A percentile compares a stretch with the other conserved stretches of the same genome.
phyloP scores from a whole-genome alignment of 2,888 invertebrate species.

The Perithous albicinctus region DNA sequence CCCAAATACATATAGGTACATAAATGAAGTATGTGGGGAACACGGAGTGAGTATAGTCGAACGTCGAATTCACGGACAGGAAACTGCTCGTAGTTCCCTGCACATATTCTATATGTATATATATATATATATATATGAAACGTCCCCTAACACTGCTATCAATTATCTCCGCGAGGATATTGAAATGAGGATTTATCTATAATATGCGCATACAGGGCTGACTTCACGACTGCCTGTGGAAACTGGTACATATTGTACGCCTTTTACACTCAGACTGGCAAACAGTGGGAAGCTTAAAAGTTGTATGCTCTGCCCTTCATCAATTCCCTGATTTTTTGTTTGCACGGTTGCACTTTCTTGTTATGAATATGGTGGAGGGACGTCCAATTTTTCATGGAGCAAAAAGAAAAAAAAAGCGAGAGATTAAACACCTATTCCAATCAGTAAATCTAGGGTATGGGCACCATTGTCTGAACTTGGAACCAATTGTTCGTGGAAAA shows the following conservation, averaged over 20 bases:
- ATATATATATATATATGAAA: too few species aligned
- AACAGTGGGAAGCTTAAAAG: background rate
- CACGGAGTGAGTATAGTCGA: too few species aligned
- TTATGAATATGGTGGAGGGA: conserved; percentile 7
- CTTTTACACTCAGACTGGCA: background rate
- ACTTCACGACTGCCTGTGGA: conserved; percentile 26
- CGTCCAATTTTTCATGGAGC: background rate
- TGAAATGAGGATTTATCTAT: conserved; percentile 75
- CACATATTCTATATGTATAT: conserved; percentile 1
- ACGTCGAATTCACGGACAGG: background rate
- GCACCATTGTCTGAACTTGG: conserved; percentile 20
- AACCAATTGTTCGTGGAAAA: conserved; percentile 37
- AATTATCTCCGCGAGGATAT: conserved; percentile 70
- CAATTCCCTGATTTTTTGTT: conserved; percentile 11
- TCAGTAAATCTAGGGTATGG: conserved; percentile 28
- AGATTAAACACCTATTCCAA: conserved; percentile 32
- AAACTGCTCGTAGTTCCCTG: conserved; percentile 21
- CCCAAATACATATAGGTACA: background rate
- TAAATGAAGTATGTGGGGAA: background rate
- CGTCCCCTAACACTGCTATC: conserved; percentile 59
- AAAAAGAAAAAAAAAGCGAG: conserved; percentile 27
- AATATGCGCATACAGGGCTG: conserved; percentile 51
- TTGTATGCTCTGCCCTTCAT: conserved; percentile 25
- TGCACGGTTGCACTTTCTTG: conserved; percentile 2
- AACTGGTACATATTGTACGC: conserved; percentile 3